Base-by-base conservation (phyloP, 2,888 invertebrate genomes). In the Drosophila subsilvestris region DNA sequence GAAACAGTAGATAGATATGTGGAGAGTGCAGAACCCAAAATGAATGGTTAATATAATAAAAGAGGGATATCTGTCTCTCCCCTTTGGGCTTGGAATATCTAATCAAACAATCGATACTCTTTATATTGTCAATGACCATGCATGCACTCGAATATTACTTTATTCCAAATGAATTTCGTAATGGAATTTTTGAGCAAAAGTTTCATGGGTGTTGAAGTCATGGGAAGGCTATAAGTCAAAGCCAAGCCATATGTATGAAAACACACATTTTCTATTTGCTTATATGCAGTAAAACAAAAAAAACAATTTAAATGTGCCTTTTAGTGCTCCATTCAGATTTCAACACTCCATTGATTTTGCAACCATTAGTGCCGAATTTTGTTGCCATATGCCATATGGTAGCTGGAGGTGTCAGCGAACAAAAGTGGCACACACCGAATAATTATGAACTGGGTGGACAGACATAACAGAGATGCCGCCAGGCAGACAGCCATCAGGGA, bases 381-480 rank as follows among this genome's bases (percentile, higher is more conserved):
- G 17, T 48, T 48, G 9, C 12, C 22, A 14, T 22, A 50, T 66
- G 56, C 56, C 42, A 56, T 29, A 43, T 57, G 32, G 27, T 37
- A 10, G 54, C 25, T 42, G 50, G 45, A 37, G 20, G 22, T 43
- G 37, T 22, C 45, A 17, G 20, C 22, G 53, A 49, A 66, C 67
- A 67, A 45, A 25, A 37, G 43, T 50, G 42, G 51, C 50, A 49
- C 20, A 49, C n/a, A 59, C 58, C 48, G 44, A 70, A 67, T 73
- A 73, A 67, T 73, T 73, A 66, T 56, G 48, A 53, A 55, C 61
- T 43, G 73, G 59, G 53, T 55, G 60, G 60, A n/a, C 37, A n/a
- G 48, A 54, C 42, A 62, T 44, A 27, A 32, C 58, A 61, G 66
- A 72, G 56, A 49, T 25, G 37, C 63, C 45, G 53, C 53, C 37